Base-by-base conservation (phyloP, 1,140 invertebrate species). In the Hormaphis cornu region DNA sequence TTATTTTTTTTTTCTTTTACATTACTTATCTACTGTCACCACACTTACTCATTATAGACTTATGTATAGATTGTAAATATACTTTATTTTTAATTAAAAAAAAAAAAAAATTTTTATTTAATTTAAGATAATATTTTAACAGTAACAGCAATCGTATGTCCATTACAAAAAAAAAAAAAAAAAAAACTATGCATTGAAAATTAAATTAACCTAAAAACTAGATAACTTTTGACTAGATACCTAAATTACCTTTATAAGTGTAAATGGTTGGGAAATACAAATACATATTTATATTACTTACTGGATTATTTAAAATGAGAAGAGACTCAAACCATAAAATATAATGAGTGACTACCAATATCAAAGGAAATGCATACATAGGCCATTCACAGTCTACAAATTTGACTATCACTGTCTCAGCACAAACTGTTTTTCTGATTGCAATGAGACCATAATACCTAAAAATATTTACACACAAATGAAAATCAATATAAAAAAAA, bases 261-360 rank as follows among this genome's bases (percentile, higher is more conserved):
- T n/a, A n/a, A n/a, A n/a, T n/a, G n/a, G n/a, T n/a, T n/a, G n/a
- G n/a, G n/a, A 35, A 30, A 58, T 58, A 33, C 2, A 58, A 58
- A 20, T 2, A 3, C 8, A 37, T 20, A 18, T 2, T 28, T 48
- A n/a, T 58, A 12, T 46, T 76, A 79, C 80, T 80, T 81, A 89
- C 89, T 83, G 85, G 83, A 50, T 85, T 84, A 73, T 83, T 85
- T 22, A 86, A 81, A 4, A 90, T 78, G 76, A 85, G 84, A 73
- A 83, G 82, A 0, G 87, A 84, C 76, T 89, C 87, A 73, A 89
- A 78, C 1, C 85, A 86, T 66, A 90, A 76, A 22, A 88, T 79
- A 73, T 85, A 90, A 75, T 89, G 91, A 1, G 89, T 83, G 75
- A 86, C 82, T 30, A 90, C 82, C 58, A 97, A 77, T 14, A 88